Conservation (phyloP, 1,140 invertebrate species). For the Ooceraea biroi region DNA sequence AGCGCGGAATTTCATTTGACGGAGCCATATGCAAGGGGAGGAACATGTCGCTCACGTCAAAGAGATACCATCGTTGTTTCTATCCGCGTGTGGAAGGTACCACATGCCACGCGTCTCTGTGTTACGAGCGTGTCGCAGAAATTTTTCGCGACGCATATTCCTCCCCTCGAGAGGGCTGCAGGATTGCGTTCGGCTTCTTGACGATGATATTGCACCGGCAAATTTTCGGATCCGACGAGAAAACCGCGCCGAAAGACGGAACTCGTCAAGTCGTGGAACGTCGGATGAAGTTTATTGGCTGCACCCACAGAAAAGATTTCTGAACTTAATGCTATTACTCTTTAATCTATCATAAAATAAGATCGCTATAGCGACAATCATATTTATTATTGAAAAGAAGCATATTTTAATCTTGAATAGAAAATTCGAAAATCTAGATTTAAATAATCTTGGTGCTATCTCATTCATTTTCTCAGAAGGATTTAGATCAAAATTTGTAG, state of each 20-base stretch:
- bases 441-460: too few relatives aligned
- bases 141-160: conserved; percentile 32
- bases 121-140: background rate
- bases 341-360: too few relatives aligned
- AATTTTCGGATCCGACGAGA: background rate
- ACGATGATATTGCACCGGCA: background rate
- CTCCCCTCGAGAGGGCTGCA: too few relatives aligned
- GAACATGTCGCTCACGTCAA: conserved; percentile 61
- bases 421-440: too few relatives aligned
- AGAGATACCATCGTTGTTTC: conserved; percentile 73
- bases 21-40: conserved; percentile 7
- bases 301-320: too few relatives aligned
- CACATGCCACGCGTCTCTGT: conserved; percentile 49
- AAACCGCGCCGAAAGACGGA: background rate
- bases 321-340: too few relatives aligned
- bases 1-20: conserved; percentile 72
- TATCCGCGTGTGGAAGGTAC: conserved; percentile 62
- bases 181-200: too few relatives aligned
- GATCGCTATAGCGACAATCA: too few relatives aligned
- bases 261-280: background rate
- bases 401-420: too few relatives aligned
- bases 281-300: background rate
- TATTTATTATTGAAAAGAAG: too few relatives aligned
- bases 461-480: too few relatives aligned
- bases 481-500: too few relatives aligned